A percentile compares a stretch with the other conserved stretches of the same genome.
Evolutionary conservation across 2,888 invertebrate genomes (phyloP).

Genomic region (Sipha maydis): DNA sequence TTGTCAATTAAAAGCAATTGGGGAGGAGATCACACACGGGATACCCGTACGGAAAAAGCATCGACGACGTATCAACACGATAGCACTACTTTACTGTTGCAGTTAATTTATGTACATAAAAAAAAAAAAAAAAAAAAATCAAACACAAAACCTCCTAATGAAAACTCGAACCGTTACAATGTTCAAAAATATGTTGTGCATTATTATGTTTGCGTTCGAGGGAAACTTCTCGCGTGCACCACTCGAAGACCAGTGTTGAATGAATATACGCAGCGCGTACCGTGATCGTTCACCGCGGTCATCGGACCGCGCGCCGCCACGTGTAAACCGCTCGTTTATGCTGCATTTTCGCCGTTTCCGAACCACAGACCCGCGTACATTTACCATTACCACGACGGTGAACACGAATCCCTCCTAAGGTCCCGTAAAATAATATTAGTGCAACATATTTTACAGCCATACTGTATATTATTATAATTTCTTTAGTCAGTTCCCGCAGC

Average conservation of each 20-base stretch:
- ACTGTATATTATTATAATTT: neutral
- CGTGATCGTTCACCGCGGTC: neutral
- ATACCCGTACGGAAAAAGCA: too few species aligned
- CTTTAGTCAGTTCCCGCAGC: neutral
- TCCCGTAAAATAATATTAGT: neutral
- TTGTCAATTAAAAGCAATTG: too few species aligned
- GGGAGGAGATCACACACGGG: too few species aligned
- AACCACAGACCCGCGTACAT: neutral
- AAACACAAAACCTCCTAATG: neutral
- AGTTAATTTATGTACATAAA: too few species aligned
- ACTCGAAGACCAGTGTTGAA: neutral
- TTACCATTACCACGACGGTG: neutral
- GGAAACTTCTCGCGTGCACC: too few species aligned
- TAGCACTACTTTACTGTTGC: too few species aligned
- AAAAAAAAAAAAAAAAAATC: too few species aligned
- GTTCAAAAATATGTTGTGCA: neutral
- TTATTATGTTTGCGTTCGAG: neutral
- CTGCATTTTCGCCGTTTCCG: slow-evolving; percentile 5
- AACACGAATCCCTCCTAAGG: neutral
- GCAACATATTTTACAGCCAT: neutral
- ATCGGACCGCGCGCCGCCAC: neutral
- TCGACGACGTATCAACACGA: too few species aligned
- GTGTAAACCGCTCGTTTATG: neutral
- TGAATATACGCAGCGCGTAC: neutral
- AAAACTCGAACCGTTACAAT: neutral